Evolutionary conservation across 2,888 invertebrate genomes (phyloP), one percentile per base, ranked within the genome.

Genomic region (Calliphora vomitoria): DNA sequence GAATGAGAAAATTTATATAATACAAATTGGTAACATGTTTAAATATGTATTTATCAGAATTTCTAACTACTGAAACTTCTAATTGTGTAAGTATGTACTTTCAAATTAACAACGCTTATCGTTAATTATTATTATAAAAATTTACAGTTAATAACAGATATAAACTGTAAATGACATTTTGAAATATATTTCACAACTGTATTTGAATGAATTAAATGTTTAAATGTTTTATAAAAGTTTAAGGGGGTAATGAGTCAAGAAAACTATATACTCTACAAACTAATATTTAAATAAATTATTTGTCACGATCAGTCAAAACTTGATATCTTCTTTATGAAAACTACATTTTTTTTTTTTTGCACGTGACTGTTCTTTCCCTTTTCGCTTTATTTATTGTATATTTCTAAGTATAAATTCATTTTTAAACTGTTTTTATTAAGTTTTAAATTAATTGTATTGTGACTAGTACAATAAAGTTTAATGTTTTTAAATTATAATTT

Each of bases 391-490:
- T 44, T 10, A 44, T 72, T 25, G 8, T 20, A 38, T 60, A 35
- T 47, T 75, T 75, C 74, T 58, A 20, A 58, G 55, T 47, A 75
- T n/a, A 47, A 64, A 62, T 31, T 2, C 2, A 55, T 10, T 55
- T 66, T 80, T 6, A 8, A 35, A 50, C 62, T 60, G 50, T 25
- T 25, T 79, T 55, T 25, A 35, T 50, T 0, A 60, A 44, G 15
- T 38, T 4, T 15, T 62, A 62, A 68, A 80, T 71, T 38, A 53
- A 62, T 53, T 69, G 20, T 3, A 10, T 58, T 15, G 18, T 10
- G 4, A 25, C 20, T n/a, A 62, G 10, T 6, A 15, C n/a, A 60
- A 47, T 62, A 86, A 86, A 82, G 82, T 78, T 86, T 72, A 81
- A 64, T 58, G 47, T 58, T 75, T 80, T 71, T 58, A 60, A 50